phyloP scores from a whole-genome alignment of 2,888 invertebrate species.

The Geophilus truncorum region DNA sequence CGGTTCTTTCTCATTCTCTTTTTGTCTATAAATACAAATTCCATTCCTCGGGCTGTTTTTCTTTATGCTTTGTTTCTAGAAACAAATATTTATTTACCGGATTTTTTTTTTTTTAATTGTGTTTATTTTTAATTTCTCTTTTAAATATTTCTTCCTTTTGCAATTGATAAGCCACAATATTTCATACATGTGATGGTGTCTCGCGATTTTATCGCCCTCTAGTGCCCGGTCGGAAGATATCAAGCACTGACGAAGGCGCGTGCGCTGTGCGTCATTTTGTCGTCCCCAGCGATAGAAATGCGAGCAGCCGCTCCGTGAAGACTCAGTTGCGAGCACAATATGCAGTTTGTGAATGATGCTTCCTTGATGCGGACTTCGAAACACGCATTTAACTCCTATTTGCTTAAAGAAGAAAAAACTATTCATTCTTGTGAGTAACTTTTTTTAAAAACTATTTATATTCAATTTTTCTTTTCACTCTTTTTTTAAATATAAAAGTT shows the following conservation, averaged over 20 bases:
- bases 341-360: background rate
- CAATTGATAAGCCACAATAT: background rate
- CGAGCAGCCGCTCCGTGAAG: background rate
- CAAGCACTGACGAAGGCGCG: background rate
- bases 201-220: background rate
- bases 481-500: background rate
- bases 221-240: background rate
- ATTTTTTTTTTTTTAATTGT: background rate
- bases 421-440: background rate
- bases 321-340: background rate
- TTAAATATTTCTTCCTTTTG: background rate
- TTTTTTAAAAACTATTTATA: background rate
- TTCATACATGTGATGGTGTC: background rate
- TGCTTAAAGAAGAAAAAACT: background rate
- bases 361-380: background rate
- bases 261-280: slow-evolving; percentile 10
- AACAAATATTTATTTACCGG: too few species aligned
- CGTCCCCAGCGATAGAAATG: background rate
- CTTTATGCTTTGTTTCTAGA: background rate
- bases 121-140: background rate
- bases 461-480: background rate
- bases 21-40: too few species aligned
- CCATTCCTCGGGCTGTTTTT: background rate
- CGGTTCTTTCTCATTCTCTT: background rate
- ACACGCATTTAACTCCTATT: background rate